Evolutionary conservation across 30 jellyfish, hydroid and myxozoan genomes (phyloP).

Genomic region (Calvadosia cruxmelitensis): DNA sequence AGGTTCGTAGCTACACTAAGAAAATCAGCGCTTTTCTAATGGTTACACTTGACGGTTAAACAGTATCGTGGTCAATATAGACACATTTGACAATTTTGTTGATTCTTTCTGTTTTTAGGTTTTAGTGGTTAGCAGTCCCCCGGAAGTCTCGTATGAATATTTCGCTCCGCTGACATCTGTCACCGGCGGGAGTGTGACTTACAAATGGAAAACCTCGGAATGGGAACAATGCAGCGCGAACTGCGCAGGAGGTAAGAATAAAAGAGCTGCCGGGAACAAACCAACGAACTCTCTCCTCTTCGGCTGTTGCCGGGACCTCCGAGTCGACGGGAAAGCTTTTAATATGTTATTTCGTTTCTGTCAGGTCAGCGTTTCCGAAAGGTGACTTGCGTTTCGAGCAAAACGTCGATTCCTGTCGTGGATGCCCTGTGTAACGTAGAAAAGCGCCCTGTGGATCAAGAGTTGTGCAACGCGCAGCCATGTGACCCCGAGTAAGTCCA

Average conservation of each 20-base stretch:
- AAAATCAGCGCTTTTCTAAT: too few relatives aligned
- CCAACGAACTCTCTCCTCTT: too few relatives aligned
- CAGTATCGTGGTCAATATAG: too few relatives aligned
- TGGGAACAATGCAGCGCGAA: conserved; percentile 47
- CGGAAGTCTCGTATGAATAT: conserved; percentile 38
- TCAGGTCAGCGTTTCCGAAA: conserved; percentile 25
- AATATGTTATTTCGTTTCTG: too few relatives aligned
- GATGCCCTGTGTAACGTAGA: conserved; percentile 19
- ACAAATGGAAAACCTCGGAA: conserved; percentile 15
- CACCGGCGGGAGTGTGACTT: conserved; percentile 25
- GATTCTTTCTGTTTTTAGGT: conserved; percentile 8
- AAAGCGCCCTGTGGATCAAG: conserved; percentile 26
- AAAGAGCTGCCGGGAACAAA: too few relatives aligned
- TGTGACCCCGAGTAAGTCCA: conserved; percentile 60
- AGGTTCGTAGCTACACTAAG: too few relatives aligned
- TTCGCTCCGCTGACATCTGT: conserved; percentile 29
- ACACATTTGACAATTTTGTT: neutral
- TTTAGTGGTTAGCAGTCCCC: conserved; percentile 31
- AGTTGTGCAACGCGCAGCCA: conserved; percentile 52
- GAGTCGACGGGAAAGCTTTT: too few relatives aligned
- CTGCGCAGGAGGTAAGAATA: conserved; percentile 72
- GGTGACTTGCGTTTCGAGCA: conserved; percentile 30
- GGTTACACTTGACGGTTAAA: too few relatives aligned
- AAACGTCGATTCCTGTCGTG: conserved; percentile 18
- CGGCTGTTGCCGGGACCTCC: too few relatives aligned